These are phyloP conservation scores for Drosophila kuntzei DNA, from an alignment of 2,888 invertebrate genomes.

Conservation along the genomic window DNA sequence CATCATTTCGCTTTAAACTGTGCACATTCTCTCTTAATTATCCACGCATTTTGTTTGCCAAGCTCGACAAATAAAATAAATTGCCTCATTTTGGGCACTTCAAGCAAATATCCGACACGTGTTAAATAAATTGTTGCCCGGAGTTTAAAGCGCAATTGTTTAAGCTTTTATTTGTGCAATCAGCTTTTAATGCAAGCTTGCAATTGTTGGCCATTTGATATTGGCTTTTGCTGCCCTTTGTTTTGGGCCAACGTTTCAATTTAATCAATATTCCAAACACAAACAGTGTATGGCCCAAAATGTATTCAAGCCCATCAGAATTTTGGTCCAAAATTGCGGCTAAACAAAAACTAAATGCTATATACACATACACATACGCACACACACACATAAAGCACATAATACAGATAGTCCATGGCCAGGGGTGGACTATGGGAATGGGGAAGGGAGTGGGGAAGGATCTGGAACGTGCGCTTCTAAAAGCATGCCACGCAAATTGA, in stretches of 20 bases:
- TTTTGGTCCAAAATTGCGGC: conserved; percentile 54
- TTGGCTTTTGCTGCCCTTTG: conserved; percentile 39
- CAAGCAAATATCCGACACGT: conserved; percentile 63
- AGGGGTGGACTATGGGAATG: neutral
- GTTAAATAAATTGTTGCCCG: conserved; percentile 50
- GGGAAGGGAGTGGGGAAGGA: neutral
- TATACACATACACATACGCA: conserved; percentile 20
- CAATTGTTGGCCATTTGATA: conserved; percentile 51
- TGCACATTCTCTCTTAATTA: conserved; percentile 63
- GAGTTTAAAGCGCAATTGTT: conserved; percentile 47
- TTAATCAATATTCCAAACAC: conserved; percentile 77
- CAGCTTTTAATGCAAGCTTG: conserved; percentile 65
- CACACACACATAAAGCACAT: conserved; percentile 17
- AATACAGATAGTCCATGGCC: conserved; percentile 31
- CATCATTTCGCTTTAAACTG: conserved; percentile 52
- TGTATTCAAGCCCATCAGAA: conserved; percentile 5
- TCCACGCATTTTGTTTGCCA: conserved; percentile 36
- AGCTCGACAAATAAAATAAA: conserved; percentile 40
- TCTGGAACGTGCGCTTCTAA: conserved; percentile 59
- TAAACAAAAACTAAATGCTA: conserved; percentile 75
- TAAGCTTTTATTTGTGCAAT: conserved; percentile 64
- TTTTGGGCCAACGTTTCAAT: conserved; percentile 50
- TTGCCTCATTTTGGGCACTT: conserved; percentile 15
- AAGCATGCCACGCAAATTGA: conserved; percentile 71
- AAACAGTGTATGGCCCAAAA: conserved; percentile 45